A percentile compares a stretch with the other conserved stretches of the same genome.
Conservation (phyloP, 1,140 invertebrate species). For the Papilio xuthus region DNA sequence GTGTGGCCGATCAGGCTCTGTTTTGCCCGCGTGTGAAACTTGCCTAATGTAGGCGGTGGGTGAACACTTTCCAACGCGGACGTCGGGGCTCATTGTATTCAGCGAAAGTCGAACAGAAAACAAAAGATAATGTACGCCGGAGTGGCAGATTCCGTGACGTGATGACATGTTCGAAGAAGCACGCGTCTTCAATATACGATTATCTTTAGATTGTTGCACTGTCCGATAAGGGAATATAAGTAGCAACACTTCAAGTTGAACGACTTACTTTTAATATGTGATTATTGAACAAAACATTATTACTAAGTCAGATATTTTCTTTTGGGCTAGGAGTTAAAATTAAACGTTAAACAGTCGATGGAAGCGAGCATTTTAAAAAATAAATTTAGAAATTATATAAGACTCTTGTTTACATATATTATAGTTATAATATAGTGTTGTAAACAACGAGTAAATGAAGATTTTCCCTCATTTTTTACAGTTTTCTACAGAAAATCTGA, state of each 20-base stretch:
- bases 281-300: neutral
- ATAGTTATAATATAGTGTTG: neutral
- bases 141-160: conserved; percentile 43
- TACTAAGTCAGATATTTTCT: neutral
- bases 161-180: conserved; percentile 23
- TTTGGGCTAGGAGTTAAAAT: neutral
- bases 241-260: neutral
- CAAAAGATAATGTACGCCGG: conserved; percentile 60
- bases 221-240: conserved; percentile 1
- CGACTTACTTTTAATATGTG: neutral
- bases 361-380: too few relatives aligned
- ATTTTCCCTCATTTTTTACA: neutral
- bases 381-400: too few relatives aligned
- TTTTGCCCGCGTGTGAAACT: neutral
- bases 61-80: conserved; percentile 68
- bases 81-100: conserved; percentile 68
- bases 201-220: neutral
- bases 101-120: conserved; percentile 69
- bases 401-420: neutral
- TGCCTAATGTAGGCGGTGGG: conserved; percentile 59
- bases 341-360: too few relatives aligned
- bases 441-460: neutral
- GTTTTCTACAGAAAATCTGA: neutral
- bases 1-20: neutral
- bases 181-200: neutral